These are phyloP conservation scores for Stramonita haemastoma DNA, from an alignment of 2,888 invertebrate genomes.

Conservation along the genomic window DNA sequence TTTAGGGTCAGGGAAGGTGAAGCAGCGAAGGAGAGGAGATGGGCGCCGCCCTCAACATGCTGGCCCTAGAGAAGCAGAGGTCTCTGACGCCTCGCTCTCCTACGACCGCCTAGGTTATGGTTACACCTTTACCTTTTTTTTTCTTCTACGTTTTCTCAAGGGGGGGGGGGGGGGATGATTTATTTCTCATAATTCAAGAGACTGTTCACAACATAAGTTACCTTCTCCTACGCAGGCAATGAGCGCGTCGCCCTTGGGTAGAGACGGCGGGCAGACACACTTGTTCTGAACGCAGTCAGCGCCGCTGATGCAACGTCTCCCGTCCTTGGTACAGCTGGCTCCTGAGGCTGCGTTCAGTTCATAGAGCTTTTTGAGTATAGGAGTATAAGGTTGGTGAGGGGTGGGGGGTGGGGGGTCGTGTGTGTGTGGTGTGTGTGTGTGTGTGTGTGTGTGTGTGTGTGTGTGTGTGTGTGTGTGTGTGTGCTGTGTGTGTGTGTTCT, in stretches of 20 bases:
- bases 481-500: background rate
- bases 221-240: conserved; percentile 15
- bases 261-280: background rate
- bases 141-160: no score
- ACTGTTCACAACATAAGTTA: background rate
- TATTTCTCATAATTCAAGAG: no score
- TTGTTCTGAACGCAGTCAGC: background rate
- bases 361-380: no score
- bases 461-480: background rate
- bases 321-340: background rate
- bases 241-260: background rate
- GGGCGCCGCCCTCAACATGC: no score
- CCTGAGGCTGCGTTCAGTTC: conserved; percentile 13
- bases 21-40: no score
- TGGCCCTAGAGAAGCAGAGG: no score
- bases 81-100: no score
- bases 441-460: background rate
- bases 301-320: background rate
- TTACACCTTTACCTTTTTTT: no score
- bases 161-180: no score
- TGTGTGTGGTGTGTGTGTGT: background rate
- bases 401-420: background rate
- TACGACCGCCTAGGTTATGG: no score
- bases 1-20: no score
- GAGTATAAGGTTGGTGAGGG: no score